A percentile compares a stretch with the other conserved stretches of the same genome.
Conservation (phyloP, 2,888 invertebrate genomes). For the Leptinotarsa tumamoca region DNA sequence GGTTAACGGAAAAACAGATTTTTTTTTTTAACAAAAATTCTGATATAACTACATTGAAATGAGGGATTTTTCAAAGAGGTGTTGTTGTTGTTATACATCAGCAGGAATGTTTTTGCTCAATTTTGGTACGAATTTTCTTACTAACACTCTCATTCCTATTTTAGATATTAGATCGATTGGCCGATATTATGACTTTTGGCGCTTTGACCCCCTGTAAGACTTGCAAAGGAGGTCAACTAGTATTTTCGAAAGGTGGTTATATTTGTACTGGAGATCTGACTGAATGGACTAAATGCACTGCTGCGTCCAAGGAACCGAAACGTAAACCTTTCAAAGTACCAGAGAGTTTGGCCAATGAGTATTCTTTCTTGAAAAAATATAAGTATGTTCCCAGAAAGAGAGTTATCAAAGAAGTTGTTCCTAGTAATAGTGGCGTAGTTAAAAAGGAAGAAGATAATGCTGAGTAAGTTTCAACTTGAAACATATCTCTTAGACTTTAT, state of each 20-base stretch:
- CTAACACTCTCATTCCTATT: slow-evolving; percentile 51
- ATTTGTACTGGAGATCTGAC: slow-evolving; percentile 80
- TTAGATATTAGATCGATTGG: slow-evolving; percentile 80
- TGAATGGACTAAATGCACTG: slow-evolving; percentile 92
- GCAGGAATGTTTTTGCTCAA: slow-evolving; percentile 15
- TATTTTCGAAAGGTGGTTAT: slow-evolving; percentile 81
- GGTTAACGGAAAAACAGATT: too few species aligned
- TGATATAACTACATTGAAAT: too few species aligned
- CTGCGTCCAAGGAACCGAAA: slow-evolving; percentile 77
- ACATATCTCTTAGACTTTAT: too few species aligned
- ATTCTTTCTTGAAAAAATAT: slow-evolving; percentile 72
- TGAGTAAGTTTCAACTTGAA: slow-evolving; percentile 53
- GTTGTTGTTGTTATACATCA: neutral
- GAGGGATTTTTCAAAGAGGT: too few species aligned
- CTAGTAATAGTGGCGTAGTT: slow-evolving; percentile 68
- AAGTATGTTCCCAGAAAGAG: slow-evolving; percentile 73
- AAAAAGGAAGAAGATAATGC: slow-evolving; percentile 62
- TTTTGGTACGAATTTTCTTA: slow-evolving; percentile 24
- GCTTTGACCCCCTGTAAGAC: slow-evolving; percentile 80
- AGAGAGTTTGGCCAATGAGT: slow-evolving; percentile 69
- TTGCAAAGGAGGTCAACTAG: slow-evolving; percentile 81
- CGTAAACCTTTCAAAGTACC: slow-evolving; percentile 80
- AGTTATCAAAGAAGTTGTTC: slow-evolving; percentile 69
- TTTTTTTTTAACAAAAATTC: too few species aligned
- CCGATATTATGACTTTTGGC: slow-evolving; percentile 93